Conservation (phyloP, 2,797 vertebrate genomes). For the Rhinichthys osculus region DNA sequence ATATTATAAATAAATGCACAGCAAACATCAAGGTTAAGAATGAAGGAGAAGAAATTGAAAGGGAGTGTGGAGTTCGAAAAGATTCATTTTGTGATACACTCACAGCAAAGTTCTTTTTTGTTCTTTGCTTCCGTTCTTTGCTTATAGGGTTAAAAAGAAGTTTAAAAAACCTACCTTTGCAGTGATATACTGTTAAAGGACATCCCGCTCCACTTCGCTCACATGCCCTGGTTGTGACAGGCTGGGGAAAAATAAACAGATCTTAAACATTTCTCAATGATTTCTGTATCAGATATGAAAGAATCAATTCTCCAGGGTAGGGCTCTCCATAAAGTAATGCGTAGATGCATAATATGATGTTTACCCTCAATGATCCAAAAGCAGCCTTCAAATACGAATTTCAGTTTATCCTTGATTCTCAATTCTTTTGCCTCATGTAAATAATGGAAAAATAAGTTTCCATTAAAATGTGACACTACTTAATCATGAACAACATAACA, state of each 20-base stretch:
- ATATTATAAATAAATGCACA: neutral
- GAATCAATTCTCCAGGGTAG: no score
- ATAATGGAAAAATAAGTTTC: neutral
- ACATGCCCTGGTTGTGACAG: neutral
- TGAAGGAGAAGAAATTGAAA: neutral
- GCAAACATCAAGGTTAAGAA: neutral
- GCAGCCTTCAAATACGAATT: neutral
- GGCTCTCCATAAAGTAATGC: neutral
- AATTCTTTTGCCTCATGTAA: neutral
- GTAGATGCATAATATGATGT: neutral
- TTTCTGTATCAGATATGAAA: constrained; percentile 9
- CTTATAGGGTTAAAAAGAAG: neutral
- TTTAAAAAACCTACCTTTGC: neutral
- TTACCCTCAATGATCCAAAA: neutral
- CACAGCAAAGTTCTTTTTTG: neutral
- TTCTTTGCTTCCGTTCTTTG: neutral
- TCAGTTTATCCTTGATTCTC: neutral
- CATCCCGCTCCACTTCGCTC: neutral
- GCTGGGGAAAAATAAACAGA: neutral
- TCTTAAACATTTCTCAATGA: neutral
- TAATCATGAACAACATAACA: neutral
- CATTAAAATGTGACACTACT: neutral
- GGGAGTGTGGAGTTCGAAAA: neutral
- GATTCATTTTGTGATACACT: neutral
- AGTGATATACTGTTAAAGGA: neutral